These are phyloP conservation scores for Lasaia peninsularis DNA, from an alignment of 1,140 invertebrate species.

Conservation along the genomic window DNA sequence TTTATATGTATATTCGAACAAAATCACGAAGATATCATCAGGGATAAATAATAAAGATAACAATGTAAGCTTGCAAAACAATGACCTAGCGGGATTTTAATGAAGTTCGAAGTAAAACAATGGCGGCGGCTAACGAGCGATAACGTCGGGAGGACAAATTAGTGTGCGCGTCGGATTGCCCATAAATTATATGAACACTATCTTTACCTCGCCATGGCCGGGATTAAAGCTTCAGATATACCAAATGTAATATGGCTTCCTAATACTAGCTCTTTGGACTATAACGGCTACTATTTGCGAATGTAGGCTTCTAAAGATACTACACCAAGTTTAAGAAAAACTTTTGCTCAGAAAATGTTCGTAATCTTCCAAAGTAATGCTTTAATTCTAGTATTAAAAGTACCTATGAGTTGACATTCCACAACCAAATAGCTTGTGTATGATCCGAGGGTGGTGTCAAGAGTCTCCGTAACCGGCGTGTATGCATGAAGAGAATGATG, in stretches of 20 bases:
- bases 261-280: not conserved
- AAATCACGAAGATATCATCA: not conserved
- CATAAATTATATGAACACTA: conserved; percentile 12
- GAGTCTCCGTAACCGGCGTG: too few relatives aligned
- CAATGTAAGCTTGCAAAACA: not conserved
- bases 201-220: conserved; percentile 1
- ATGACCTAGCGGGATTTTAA: conserved; percentile 8
- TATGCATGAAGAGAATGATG: too few relatives aligned
- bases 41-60: not conserved
- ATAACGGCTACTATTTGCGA: too few relatives aligned
- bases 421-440: too few relatives aligned
- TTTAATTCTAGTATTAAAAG: too few relatives aligned
- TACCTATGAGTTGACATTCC: too few relatives aligned
- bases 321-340: too few relatives aligned
- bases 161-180: conserved; percentile 10
- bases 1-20: not conserved
- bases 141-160: not conserved
- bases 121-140: conserved; percentile 4
- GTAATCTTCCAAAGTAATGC: too few relatives aligned
- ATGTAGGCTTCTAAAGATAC: too few relatives aligned
- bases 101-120: conserved; percentile 10
- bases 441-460: too few relatives aligned
- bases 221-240: conserved; percentile 2
- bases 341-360: too few relatives aligned
- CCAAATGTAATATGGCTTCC: not conserved